phyloP scores from a whole-genome alignment of 2,113 vertebrate species.

The Muntiacus reevesi region DNA sequence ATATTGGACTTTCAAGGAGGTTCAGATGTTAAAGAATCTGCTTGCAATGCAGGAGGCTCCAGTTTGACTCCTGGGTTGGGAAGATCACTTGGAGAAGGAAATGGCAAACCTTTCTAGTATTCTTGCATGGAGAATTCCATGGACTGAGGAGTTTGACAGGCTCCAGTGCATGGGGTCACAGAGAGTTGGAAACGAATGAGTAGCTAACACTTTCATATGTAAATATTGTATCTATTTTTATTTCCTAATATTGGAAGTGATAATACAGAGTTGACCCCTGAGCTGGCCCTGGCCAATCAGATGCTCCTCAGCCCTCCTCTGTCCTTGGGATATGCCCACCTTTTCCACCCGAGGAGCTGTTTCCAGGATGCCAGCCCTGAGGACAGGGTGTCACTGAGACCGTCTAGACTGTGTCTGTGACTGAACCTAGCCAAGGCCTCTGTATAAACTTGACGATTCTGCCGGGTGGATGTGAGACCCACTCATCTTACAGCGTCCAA shows the following conservation, averaged over 20 bases:
- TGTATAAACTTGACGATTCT: background rate
- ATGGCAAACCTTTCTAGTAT: background rate
- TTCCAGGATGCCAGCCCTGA: background rate
- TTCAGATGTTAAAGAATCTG: background rate
- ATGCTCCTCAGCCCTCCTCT: background rate
- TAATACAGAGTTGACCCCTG: background rate
- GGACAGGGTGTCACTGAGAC: background rate
- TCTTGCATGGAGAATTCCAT: background rate
- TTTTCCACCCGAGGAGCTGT: background rate
- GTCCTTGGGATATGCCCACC: background rate
- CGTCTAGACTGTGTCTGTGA: no score
- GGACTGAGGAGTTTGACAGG: background rate
- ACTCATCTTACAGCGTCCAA: background rate
- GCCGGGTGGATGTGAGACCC: background rate
- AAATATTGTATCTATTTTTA: background rate
- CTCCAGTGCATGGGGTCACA: background rate
- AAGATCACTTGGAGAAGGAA: background rate
- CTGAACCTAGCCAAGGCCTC: background rate
- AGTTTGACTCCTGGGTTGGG: background rate
- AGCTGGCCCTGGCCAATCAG: background rate
- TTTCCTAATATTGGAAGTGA: background rate
- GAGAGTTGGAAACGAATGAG: background rate
- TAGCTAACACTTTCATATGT: background rate
- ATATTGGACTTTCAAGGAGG: background rate
- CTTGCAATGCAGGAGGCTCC: background rate